phyloP scores from a whole-genome alignment of 2,797 vertebrate genomes.

The Phoebastria nigripes region DNA sequence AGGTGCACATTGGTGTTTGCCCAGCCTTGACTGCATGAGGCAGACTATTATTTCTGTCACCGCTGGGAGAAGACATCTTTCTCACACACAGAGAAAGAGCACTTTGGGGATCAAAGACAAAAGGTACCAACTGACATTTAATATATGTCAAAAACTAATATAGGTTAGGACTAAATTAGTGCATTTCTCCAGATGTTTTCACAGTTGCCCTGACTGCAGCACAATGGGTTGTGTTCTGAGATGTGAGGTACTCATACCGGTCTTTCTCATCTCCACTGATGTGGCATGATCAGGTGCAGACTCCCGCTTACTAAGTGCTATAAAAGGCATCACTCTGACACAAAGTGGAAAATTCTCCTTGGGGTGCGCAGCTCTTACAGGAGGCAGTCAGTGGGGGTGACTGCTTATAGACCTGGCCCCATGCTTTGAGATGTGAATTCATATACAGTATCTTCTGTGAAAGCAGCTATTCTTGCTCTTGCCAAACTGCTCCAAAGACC shows the following conservation, averaged over 20 bases:
- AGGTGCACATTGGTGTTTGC: not conserved
- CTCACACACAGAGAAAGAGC: not conserved
- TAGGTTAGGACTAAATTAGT: not conserved
- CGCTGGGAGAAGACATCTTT: not conserved
- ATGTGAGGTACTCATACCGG: not conserved
- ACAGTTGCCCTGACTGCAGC: not conserved
- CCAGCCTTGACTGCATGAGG: not conserved
- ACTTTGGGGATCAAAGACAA: not conserved
- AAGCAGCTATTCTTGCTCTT: constrained; percentile 35
- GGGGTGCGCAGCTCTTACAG: not conserved
- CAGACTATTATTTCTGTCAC: not conserved
- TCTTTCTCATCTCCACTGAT: not conserved
- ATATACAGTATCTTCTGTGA: not conserved
- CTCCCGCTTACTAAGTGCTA: not conserved
- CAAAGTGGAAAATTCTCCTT: not conserved
- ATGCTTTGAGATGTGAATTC: not conserved
- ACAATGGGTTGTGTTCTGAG: not conserved
- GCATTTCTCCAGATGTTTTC: not conserved
- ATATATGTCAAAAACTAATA: not conserved
- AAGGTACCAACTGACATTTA: not conserved
- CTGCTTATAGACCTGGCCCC: not conserved
- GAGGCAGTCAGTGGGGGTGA: not conserved
- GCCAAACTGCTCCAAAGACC: constrained; percentile 10
- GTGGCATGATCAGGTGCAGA: not conserved
- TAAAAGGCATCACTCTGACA: not conserved